Evolutionary conservation across 2,797 vertebrate genomes (phyloP).

Genomic region (Menidia menidia): DNA sequence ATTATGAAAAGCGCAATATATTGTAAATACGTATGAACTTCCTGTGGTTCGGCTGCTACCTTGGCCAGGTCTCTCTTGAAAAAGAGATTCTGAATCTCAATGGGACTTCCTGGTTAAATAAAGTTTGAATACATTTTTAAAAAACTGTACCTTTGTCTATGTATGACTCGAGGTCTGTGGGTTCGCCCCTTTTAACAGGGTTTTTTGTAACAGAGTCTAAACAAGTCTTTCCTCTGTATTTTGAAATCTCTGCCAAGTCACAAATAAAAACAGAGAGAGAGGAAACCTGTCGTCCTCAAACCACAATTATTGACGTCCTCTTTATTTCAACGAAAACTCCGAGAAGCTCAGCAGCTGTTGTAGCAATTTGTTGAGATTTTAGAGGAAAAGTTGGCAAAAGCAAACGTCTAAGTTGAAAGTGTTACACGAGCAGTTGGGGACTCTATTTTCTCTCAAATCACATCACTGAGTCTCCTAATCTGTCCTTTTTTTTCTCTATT

Average conservation of each 20-base stretch:
- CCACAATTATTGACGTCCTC: conserved; percentile 41
- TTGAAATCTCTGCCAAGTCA: conserved; percentile 56
- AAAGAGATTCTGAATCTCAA: too few species aligned
- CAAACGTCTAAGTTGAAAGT: conserved; percentile 41
- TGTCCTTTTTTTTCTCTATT: conserved; percentile 13
- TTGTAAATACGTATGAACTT: too few species aligned
- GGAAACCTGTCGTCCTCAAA: conserved; percentile 22
- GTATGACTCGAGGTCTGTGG: conserved; percentile 2
- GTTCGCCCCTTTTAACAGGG: conserved; percentile 14
- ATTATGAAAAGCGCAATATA: too few species aligned
- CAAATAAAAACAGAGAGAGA: conserved; percentile 22
- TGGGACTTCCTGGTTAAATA: too few species aligned
- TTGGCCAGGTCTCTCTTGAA: too few species aligned
- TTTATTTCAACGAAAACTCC: too few species aligned
- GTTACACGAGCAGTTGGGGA: conserved; percentile 36
- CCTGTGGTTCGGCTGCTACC: too few species aligned
- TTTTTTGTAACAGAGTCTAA: conserved; percentile 63
- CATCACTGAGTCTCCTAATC: conserved; percentile 30
- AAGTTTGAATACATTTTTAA: too few species aligned
- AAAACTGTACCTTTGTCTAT: conserved; percentile 24
- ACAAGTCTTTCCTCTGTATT: conserved; percentile 49
- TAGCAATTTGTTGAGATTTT: conserved; percentile 24
- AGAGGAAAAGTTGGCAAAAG: conserved; percentile 34
- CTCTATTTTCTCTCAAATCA: conserved; percentile 35
- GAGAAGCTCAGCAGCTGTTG: too few species aligned